Conservation (phyloP, 1,140 invertebrate genomes). For the Sipha flava region DNA sequence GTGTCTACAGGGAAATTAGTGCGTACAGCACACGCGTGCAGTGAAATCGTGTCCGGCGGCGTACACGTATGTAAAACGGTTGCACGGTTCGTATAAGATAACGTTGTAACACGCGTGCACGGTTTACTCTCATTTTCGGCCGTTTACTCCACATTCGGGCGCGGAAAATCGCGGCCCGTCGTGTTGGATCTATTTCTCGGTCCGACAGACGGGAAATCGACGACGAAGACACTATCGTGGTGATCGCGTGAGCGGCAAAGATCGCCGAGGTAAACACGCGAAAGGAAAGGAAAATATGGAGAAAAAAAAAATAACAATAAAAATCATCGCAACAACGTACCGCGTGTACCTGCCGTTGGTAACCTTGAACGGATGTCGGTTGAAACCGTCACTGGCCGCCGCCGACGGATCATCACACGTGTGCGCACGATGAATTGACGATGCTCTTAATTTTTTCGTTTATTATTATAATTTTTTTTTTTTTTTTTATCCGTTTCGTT, state of each 20-base stretch:
- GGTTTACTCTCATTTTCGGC: background rate
- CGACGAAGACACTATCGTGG: background rate
- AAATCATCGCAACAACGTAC: too few relatives aligned
- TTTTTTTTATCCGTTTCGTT: background rate
- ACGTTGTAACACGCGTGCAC: background rate
- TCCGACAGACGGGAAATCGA: background rate
- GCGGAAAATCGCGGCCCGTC: background rate
- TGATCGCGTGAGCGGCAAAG: too few relatives aligned
- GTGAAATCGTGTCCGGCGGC: conserved; percentile 1
- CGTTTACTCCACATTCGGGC: background rate
- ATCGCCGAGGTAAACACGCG: too few relatives aligned
- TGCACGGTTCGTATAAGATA: background rate
- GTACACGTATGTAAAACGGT: background rate
- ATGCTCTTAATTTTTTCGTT: background rate
- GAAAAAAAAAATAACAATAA: too few relatives aligned
- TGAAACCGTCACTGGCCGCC: background rate
- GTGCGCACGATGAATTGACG: background rate
- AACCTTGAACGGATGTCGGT: background rate
- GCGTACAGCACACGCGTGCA: too few relatives aligned
- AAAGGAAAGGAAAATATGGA: too few relatives aligned
- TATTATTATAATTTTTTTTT: background rate
- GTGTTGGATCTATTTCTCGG: background rate
- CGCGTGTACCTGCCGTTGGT: too few relatives aligned
- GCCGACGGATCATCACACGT: too few relatives aligned
- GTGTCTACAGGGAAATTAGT: too few relatives aligned